These are phyloP conservation scores for Nesoenas mayeri DNA, from an alignment of 2,113 vertebrate species.

Conservation along the genomic window DNA sequence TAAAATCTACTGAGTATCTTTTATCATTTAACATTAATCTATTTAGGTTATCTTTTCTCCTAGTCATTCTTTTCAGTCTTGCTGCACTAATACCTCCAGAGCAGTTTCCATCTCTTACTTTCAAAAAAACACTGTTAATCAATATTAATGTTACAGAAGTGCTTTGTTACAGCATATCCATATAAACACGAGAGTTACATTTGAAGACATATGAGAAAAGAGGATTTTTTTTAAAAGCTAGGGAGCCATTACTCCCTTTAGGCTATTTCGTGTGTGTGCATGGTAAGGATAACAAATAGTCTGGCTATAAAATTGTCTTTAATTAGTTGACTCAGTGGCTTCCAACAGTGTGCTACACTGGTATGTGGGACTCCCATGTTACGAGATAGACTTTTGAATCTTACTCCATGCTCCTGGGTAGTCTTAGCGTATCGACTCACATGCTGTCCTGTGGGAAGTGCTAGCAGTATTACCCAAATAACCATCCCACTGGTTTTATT, in stretches of 20 bases:
- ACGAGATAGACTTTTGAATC: constrained; percentile 20
- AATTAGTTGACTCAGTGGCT: constrained; percentile 52
- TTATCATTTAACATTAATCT: not conserved
- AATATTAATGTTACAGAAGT: not conserved
- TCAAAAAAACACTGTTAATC: constrained; percentile 27
- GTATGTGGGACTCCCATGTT: constrained; percentile 22
- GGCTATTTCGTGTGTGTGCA: not conserved
- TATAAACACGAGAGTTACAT: not conserved
- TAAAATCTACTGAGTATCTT: constrained; percentile 3
- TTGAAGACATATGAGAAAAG: not conserved
- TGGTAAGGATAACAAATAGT: constrained; percentile 13
- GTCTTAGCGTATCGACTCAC: not conserved
- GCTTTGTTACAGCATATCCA: not conserved
- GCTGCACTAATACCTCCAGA: not conserved
- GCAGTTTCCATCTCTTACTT: not conserved
- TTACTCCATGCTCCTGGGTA: constrained; percentile 32
- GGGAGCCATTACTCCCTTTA: not conserved
- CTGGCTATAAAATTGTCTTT: constrained; percentile 51
- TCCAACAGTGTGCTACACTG: constrained; percentile 28
- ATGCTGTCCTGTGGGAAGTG: constrained; percentile 51
- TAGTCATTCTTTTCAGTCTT: not conserved
- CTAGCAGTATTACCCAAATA: constrained; percentile 50
- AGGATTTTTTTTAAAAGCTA: not conserved
- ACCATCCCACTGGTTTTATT: constrained; percentile 69
- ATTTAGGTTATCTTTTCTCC: constrained; percentile 6